Conservation (phyloP, 2,888 invertebrate genomes). For the Patella caerulea region DNA sequence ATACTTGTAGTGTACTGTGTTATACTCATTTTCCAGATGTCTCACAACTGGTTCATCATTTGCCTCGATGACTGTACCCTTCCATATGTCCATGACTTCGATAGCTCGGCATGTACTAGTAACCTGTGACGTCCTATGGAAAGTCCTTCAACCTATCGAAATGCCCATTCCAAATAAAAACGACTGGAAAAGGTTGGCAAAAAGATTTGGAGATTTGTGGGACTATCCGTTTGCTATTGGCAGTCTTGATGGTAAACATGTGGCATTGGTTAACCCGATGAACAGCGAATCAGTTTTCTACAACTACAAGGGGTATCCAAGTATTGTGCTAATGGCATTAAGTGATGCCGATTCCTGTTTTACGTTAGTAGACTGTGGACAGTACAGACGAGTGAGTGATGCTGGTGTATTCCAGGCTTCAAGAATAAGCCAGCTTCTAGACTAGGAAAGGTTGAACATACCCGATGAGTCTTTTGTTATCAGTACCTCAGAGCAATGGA, state of each 20-base stretch:
- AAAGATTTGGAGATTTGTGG: conserved; percentile 27
- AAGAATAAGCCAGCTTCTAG: too few relatives aligned
- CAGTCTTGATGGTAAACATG: conserved; percentile 21
- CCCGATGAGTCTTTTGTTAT: too few relatives aligned
- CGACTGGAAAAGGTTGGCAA: conserved; percentile 21
- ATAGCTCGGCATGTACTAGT: conserved; percentile 16
- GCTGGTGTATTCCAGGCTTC: too few relatives aligned
- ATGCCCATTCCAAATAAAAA: conserved; percentile 22
- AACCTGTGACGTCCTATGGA: conserved; percentile 19
- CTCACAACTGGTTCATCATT: conserved; percentile 24
- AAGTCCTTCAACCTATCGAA: conserved; percentile 22
- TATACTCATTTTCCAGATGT: conserved; percentile 17
- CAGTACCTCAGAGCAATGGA: too few relatives aligned
- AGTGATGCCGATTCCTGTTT: too few relatives aligned
- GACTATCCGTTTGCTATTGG: conserved; percentile 30
- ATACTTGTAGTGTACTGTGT: too few relatives aligned
- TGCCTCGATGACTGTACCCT: conserved; percentile 22
- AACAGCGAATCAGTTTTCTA: background rate
- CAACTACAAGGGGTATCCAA: conserved; percentile 21
- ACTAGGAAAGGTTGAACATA: too few relatives aligned
- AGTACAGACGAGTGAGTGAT: too few relatives aligned
- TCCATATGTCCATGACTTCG: conserved; percentile 23
- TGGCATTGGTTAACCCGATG: conserved; percentile 8
- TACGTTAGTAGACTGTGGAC: too few relatives aligned
- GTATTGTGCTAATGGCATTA: conserved; percentile 25